Conservation (phyloP, 2,797 vertebrate genomes). For the Phaenicophaeus curvirostris region DNA sequence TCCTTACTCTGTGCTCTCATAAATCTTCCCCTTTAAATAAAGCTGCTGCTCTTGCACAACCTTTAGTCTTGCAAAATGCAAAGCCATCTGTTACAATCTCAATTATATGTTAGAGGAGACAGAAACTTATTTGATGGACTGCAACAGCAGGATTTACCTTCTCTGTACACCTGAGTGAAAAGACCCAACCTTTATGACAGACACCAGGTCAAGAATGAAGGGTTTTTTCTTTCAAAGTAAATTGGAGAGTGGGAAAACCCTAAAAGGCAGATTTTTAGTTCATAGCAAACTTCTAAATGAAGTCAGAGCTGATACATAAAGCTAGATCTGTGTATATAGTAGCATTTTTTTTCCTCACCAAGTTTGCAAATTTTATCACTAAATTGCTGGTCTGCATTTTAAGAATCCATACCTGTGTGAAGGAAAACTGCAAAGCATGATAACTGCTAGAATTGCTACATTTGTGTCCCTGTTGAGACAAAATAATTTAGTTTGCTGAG, state of each 20-base stretch:
- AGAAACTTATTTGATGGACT: constrained; percentile 58
- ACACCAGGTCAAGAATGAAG: neutral
- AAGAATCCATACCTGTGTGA: neutral
- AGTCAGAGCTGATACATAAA: neutral
- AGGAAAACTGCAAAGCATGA: neutral
- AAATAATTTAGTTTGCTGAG: neutral
- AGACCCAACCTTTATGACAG: neutral
- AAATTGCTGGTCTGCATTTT: neutral
- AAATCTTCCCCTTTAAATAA: constrained; percentile 55
- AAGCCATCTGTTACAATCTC: constrained; percentile 60
- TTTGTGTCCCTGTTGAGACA: neutral
- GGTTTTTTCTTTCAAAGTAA: neutral
- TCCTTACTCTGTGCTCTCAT: neutral
- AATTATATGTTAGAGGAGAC: constrained; percentile 62
- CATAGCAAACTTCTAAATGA: neutral
- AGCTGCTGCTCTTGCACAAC: constrained; percentile 46
- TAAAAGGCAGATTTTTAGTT: neutral
- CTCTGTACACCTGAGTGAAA: neutral
- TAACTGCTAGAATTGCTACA: neutral
- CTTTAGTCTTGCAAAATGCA: constrained; percentile 61
- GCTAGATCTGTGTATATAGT: neutral
- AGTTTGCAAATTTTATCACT: neutral
- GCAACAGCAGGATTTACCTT: constrained; percentile 37
- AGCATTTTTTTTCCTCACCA: too few relatives aligned
- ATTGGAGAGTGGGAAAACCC: neutral